A percentile compares a stretch with the other conserved stretches of the same genome.
Evolutionary conservation across 2,797 vertebrate species (phyloP).

Genomic region (Sylvilagus floridanus): DNA sequence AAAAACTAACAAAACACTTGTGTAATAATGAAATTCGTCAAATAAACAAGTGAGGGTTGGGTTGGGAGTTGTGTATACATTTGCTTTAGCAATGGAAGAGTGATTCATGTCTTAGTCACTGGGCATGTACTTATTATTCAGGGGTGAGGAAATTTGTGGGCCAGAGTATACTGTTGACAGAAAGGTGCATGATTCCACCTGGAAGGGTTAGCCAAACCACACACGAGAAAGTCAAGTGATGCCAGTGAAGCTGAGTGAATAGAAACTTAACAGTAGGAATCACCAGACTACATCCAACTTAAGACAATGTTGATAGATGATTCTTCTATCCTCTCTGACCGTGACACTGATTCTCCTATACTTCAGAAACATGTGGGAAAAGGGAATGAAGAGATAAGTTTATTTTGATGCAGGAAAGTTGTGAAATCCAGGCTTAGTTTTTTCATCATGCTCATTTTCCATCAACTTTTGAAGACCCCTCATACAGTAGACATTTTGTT

Average conservation of each 20-base stretch:
- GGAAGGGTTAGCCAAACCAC: neutral
- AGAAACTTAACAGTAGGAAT: constrained; percentile 3
- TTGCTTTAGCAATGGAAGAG: constrained; percentile 37
- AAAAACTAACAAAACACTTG: neutral
- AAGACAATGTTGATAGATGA: neutral
- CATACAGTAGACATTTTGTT: neutral
- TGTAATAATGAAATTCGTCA: constrained; percentile 17
- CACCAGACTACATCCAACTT: neutral
- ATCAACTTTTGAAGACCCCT: no score
- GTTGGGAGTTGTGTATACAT: neutral
- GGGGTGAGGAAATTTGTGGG: constrained; percentile 22
- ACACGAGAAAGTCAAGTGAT: neutral
- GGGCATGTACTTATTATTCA: constrained; percentile 19
- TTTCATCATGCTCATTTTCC: no score
- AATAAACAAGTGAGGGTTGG: neutral
- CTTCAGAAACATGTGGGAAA: no score
- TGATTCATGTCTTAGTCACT: constrained; percentile 58
- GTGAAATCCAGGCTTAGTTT: no score
- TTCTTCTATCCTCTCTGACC: neutral
- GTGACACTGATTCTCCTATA: no score
- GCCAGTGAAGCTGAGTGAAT: neutral
- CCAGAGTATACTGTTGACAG: neutral
- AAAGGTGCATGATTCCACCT: neutral
- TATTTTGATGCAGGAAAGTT: no score
- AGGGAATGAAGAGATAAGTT: no score